A percentile compares a stretch with the other conserved stretches of the same genome.
Evolutionary conservation across 2,797 vertebrate genomes (phyloP).

Genomic region (Austrolebias charrua): DNA sequence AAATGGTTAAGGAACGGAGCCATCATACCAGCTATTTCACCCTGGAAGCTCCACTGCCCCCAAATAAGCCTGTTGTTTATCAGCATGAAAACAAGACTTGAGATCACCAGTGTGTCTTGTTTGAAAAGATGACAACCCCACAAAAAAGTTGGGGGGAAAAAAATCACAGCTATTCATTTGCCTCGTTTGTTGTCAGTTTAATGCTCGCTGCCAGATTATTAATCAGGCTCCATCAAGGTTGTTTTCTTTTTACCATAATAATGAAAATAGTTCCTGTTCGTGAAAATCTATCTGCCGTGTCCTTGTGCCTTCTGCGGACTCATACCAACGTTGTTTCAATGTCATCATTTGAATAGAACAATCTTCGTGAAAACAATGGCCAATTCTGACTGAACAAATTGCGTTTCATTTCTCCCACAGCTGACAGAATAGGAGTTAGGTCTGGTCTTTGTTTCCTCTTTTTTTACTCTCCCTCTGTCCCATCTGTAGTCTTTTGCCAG

Average conservation of each 20-base stretch:
- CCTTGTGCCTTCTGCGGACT: constrained; percentile 45
- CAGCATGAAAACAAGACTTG: constrained; percentile 57
- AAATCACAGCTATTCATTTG: constrained; percentile 35
- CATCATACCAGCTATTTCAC: constrained; percentile 30
- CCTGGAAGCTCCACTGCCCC: constrained; percentile 27
- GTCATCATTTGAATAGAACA: constrained; percentile 66
- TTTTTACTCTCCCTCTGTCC: constrained; percentile 1
- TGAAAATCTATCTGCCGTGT: constrained; percentile 41
- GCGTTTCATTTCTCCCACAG: constrained; percentile 53
- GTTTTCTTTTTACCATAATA: constrained; percentile 26
- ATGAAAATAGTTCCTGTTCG: constrained; percentile 31
- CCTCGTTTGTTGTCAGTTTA: constrained; percentile 49
- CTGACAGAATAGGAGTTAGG: constrained; percentile 47
- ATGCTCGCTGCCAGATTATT: constrained; percentile 45
- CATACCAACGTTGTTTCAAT: constrained; percentile 50
- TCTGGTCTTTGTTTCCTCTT: constrained; percentile 2
- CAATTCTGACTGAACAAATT: constrained; percentile 68
- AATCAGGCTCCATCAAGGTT: constrained; percentile 34
- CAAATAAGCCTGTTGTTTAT: constrained; percentile 49
- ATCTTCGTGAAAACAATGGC: constrained; percentile 66
- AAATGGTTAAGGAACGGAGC: constrained; percentile 41
- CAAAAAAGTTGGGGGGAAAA: too few relatives aligned
- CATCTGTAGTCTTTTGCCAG: not conserved
- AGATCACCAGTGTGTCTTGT: constrained; percentile 47
- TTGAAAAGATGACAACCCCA: constrained; percentile 48